Evolutionary conservation across 2,888 invertebrate species (phyloP).

Genomic region (Esperia sulphurella): DNA sequence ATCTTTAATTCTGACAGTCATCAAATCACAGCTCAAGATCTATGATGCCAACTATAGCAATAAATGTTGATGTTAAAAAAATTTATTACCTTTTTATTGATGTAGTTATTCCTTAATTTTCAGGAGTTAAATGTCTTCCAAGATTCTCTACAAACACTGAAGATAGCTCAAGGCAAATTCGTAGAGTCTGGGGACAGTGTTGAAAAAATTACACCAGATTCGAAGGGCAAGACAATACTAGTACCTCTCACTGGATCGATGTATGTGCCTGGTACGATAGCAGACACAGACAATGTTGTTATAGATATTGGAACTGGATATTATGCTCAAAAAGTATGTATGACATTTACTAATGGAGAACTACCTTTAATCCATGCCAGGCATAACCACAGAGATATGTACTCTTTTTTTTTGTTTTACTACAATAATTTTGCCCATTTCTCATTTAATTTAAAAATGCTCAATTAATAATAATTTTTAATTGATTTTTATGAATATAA

Average conservation of each 20-base stretch:
- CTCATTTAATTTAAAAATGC: too few relatives aligned
- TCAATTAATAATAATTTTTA: too few relatives aligned
- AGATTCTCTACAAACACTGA: conserved; percentile 92
- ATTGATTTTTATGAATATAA: too few relatives aligned
- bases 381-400: too few relatives aligned
- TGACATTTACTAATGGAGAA: not conserved
- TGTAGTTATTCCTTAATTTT: conserved; percentile 23
- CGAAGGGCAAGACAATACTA: conserved; percentile 90
- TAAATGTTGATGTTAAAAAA: too few relatives aligned
- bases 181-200: conserved; percentile 91
- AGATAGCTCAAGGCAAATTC: conserved; percentile 94
- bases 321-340: conserved; percentile 92
- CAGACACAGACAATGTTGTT: conserved; percentile 91
- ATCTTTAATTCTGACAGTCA: too few relatives aligned
- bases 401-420: too few relatives aligned
- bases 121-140: conserved; percentile 93
- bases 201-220: conserved; percentile 86
- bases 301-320: conserved; percentile 99
- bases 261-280: conserved; percentile 95
- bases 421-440: too few relatives aligned
- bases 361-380: too few relatives aligned
- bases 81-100: not conserved
- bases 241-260: conserved; percentile 98
- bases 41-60: too few relatives aligned
- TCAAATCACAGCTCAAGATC: too few relatives aligned